phyloP scores from a whole-genome alignment of 2,113 vertebrate species.

The Hippocampus barbouri region DNA sequence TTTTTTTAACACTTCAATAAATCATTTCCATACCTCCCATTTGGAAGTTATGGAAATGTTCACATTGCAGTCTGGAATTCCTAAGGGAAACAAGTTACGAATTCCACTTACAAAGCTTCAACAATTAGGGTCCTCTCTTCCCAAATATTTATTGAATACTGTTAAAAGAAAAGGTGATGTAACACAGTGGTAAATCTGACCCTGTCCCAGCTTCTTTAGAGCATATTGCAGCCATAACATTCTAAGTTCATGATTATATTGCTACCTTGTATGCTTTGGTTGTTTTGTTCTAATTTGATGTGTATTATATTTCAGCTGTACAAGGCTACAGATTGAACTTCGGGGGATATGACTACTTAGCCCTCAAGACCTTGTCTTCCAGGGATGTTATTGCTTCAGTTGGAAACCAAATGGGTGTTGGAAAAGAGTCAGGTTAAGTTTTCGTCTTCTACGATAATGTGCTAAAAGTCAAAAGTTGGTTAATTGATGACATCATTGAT shows the following conservation, averaged over 20 bases:
- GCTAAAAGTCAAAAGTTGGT: background rate
- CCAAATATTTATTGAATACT: too few relatives aligned
- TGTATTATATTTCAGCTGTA: conserved; percentile 72
- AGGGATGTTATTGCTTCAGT: conserved; percentile 85
- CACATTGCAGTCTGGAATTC: too few relatives aligned
- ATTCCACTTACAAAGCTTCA: too few relatives aligned
- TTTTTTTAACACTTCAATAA: too few relatives aligned
- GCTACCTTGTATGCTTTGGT: background rate
- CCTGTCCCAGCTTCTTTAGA: too few relatives aligned
- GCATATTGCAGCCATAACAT: too few relatives aligned
- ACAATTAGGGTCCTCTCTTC: too few relatives aligned
- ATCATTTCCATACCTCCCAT: too few relatives aligned
- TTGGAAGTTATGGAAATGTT: too few relatives aligned
- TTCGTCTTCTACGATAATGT: background rate
- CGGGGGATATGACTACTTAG: conserved; percentile 91
- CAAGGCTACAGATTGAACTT: conserved; percentile 93
- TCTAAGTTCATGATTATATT: background rate
- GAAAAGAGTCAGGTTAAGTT: conserved; percentile 96
- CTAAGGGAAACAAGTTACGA: too few relatives aligned
- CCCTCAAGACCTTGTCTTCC: conserved; percentile 88
- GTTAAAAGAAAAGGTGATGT: too few relatives aligned
- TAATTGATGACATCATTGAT: background rate
- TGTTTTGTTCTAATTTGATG: background rate
- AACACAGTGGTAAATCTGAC: too few relatives aligned
- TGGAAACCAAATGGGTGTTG: conserved; percentile 97